These are phyloP conservation scores for Tangara arthus DNA, from an alignment of 2,797 vertebrate genomes.

Conservation along the genomic window DNA sequence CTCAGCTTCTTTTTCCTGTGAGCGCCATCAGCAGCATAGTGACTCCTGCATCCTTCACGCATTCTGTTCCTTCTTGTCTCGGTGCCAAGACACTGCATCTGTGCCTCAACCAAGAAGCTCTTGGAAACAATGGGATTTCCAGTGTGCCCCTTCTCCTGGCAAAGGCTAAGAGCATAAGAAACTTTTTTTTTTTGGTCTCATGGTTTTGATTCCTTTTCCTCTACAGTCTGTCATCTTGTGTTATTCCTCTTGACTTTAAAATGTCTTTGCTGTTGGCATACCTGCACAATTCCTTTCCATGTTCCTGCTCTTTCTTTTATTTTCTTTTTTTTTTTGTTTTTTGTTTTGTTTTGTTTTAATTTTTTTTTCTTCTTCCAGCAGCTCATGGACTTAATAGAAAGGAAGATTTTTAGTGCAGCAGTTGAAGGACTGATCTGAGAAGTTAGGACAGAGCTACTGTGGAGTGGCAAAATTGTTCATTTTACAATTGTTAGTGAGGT, in stretches of 20 bases:
- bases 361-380: not conserved
- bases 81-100: slow-evolving; percentile 34
- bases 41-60: slow-evolving; percentile 61
- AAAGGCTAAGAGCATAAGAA: slow-evolving; percentile 31
- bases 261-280: slow-evolving; percentile 54
- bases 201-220: slow-evolving; percentile 38
- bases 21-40: not conserved
- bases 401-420: not conserved
- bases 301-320: not conserved
- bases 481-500: slow-evolving; percentile 14
- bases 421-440: not conserved
- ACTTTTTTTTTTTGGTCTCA: not conserved
- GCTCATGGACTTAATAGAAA: not conserved
- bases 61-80: slow-evolving; percentile 44
- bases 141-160: slow-evolving; percentile 16
- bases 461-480: not conserved
- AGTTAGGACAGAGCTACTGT: not conserved
- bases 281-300: slow-evolving; percentile 16
- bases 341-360: no score
- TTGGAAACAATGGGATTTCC: slow-evolving; percentile 28
- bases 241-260: slow-evolving; percentile 29
- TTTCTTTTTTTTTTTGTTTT: no score
- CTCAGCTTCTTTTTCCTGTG: slow-evolving; percentile 32
- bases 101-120: slow-evolving; percentile 3
- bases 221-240: slow-evolving; percentile 5